phyloP scores from a whole-genome alignment of 2,113 vertebrate genomes.

The Galeopterus variegatus region DNA sequence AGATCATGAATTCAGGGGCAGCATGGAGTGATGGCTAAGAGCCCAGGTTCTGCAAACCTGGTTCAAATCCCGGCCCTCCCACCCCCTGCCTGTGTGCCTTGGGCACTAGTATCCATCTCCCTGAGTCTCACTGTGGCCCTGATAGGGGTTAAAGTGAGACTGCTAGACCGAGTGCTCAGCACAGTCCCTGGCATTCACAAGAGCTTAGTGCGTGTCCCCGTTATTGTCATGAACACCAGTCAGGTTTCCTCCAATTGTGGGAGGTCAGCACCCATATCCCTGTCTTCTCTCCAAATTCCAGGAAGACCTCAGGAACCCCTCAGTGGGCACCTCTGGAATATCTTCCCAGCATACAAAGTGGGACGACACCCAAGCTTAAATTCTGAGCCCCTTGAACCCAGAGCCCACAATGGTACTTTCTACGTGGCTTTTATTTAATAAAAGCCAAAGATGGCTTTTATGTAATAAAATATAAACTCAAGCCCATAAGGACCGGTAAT shows the following conservation, averaged over 20 bases:
- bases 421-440: slow-evolving; percentile 45
- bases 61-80: not conserved
- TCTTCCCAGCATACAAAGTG: not conserved
- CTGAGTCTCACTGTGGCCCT: not conserved
- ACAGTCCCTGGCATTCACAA: not conserved
- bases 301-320: not conserved
- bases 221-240: accelerated
- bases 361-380: not conserved
- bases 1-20: not conserved
- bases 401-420: not conserved
- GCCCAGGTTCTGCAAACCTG: not conserved
- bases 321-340: not conserved
- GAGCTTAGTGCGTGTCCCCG: not conserved
- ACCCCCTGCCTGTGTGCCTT: not conserved
- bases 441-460: not conserved
- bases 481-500: not conserved
- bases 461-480: not conserved
- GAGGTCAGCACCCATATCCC: not conserved
- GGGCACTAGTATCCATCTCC: not conserved
- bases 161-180: accelerated
- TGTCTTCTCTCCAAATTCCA: not conserved
- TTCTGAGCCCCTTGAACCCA: not conserved
- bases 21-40: accelerated
- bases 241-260: accelerated
- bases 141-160: too few relatives aligned